A percentile compares a stretch with the other conserved stretches of the same genome.
Conservation (phyloP, 2,113 vertebrate species). For the Ibidorhyncha struthersii region DNA sequence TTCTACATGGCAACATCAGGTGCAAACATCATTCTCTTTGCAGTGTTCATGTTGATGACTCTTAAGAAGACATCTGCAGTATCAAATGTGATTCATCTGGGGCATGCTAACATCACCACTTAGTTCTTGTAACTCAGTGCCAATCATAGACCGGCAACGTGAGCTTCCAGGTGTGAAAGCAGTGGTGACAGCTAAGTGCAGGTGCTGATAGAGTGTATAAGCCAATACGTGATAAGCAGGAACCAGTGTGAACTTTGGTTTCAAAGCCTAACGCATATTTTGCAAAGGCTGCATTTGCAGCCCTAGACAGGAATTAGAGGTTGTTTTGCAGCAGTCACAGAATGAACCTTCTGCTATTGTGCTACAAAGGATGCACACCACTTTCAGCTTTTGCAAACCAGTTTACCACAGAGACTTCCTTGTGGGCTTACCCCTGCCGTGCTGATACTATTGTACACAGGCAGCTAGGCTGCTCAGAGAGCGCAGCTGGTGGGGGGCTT, state of each 20-base stretch:
- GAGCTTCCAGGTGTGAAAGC: slow-evolving; percentile 29
- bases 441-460: neutral
- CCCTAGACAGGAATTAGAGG: neutral
- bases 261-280: neutral
- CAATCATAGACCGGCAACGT: fast-evolving
- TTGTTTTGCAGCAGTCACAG: slow-evolving; percentile 18
- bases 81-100: neutral
- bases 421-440: neutral
- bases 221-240: neutral
- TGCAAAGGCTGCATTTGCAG: slow-evolving; percentile 2
- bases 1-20: neutral
- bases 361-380: neutral
- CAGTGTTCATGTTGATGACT: neutral
- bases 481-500: neutral
- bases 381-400: slow-evolving; percentile 16
- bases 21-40: neutral
- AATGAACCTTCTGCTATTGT: neutral
- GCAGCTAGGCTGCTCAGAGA: neutral
- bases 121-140: neutral
- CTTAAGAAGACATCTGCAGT: neutral
- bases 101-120: neutral
- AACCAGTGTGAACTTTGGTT: neutral
- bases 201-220: neutral
- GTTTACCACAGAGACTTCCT: neutral
- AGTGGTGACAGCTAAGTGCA: neutral